These are phyloP conservation scores for Acromyrmex echinatior DNA, from an alignment of 1,140 invertebrate genomes.

Conservation along the genomic window DNA sequence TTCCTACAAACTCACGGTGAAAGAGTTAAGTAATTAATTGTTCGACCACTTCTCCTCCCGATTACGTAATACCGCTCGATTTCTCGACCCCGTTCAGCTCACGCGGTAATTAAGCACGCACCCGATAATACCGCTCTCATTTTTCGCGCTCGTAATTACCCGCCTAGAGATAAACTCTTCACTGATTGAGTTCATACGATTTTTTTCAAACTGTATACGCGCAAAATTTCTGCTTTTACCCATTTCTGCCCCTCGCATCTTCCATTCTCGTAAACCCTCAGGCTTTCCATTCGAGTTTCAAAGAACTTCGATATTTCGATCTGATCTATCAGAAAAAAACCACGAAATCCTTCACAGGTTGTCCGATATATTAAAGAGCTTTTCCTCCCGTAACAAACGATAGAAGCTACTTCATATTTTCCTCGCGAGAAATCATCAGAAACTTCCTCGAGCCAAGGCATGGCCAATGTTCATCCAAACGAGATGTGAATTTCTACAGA, in stretches of 20 bases:
- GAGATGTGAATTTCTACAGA: constrained; percentile 1
- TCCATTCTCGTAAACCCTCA: background rate
- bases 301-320: background rate
- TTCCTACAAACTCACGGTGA: constrained; percentile 9
- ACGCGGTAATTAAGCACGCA: constrained; percentile 46
- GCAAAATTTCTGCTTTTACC: background rate
- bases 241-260: background rate
- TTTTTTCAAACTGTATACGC: background rate
- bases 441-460: background rate
- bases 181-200: constrained; percentile 24
- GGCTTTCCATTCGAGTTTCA: background rate
- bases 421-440: background rate
- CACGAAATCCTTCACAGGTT: constrained; percentile 26
- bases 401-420: constrained; percentile 42
- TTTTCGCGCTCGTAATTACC: constrained; percentile 42
- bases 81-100: constrained; percentile 42
- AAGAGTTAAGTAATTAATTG: constrained; percentile 41
- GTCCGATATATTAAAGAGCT: constrained; percentile 68
- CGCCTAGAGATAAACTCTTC: constrained; percentile 23
- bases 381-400: constrained; percentile 49
- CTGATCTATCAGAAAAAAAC: background rate
- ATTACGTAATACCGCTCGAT: constrained; percentile 41
- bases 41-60: background rate
- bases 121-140: constrained; percentile 35
- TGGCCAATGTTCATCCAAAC: constrained; percentile 12